phyloP scores from a whole-genome alignment of 2,113 vertebrate species.

The Symphodus melops region DNA sequence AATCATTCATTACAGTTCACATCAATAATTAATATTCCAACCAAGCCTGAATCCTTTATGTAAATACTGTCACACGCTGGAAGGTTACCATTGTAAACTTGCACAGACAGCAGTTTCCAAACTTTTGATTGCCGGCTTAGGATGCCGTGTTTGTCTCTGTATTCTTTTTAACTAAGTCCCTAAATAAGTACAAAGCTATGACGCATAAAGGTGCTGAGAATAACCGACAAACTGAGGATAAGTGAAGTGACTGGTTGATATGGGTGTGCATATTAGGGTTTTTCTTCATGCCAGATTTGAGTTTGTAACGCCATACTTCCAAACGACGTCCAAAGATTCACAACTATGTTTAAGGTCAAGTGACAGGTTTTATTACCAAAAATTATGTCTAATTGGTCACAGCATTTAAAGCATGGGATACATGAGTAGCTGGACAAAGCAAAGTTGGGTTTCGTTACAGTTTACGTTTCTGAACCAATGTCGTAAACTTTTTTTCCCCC shows the following conservation, averaged over 20 bases:
- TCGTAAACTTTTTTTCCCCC: no score
- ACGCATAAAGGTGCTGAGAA: conserved; percentile 16
- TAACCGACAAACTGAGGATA: neutral
- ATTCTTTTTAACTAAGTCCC: conserved; percentile 30
- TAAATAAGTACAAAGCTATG: conserved; percentile 50
- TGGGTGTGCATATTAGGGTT: neutral
- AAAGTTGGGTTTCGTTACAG: no score
- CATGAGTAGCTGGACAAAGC: no score
- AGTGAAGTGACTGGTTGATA: neutral
- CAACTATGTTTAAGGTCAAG: no score
- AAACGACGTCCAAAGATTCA: no score
- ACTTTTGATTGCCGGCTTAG: conserved; percentile 78
- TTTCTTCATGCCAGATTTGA: neutral
- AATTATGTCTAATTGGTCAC: neutral
- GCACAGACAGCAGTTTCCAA: conserved; percentile 81
- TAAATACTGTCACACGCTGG: conserved; percentile 84
- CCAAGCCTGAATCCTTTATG: conserved; percentile 84
- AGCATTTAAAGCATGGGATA: neutral
- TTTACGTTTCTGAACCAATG: no score
- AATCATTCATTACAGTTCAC: conserved; percentile 85
- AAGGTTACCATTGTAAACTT: conserved; percentile 84
- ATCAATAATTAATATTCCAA: conserved; percentile 88
- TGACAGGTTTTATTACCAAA: no score
- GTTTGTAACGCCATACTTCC: neutral
- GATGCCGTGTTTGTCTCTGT: conserved; percentile 48